phyloP scores from a whole-genome alignment of 2,888 invertebrate genomes.

The Perizoma affinitatum region DNA sequence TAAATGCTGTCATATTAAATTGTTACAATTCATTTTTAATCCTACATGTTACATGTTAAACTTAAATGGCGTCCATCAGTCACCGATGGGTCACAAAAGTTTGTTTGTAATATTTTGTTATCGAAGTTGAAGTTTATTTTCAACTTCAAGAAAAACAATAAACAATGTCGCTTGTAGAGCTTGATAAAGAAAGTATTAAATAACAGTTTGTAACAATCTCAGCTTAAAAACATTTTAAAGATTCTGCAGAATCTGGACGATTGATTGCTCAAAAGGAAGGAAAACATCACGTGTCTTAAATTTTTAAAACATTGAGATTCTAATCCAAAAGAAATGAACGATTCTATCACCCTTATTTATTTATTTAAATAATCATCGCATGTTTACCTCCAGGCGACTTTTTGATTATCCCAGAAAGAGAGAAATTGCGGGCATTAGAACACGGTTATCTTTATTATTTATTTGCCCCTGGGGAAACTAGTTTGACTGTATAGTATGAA shows the following conservation, averaged over 20 bases:
- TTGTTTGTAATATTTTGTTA: constrained; percentile 17
- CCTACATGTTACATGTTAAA: constrained; percentile 1
- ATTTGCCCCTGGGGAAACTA: not conserved
- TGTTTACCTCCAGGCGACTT: not conserved
- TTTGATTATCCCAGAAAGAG: not conserved
- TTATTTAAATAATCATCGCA: not conserved
- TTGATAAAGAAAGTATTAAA: constrained; percentile 1
- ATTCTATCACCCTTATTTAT: too few relatives aligned
- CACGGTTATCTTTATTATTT: not conserved
- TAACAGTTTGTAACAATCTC: not conserved
- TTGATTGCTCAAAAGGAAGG: too few relatives aligned
- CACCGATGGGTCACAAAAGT: constrained; percentile 15
- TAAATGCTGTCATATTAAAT: not conserved
- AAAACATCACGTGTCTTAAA: too few relatives aligned
- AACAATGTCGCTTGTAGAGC: constrained; percentile 5
- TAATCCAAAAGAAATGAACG: too few relatives aligned
- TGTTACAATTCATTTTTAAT: constrained; percentile 11
- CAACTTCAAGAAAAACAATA: constrained; percentile 18
- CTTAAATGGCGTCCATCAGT: constrained; percentile 19
- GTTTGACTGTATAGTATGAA: not conserved
- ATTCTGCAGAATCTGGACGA: too few relatives aligned
- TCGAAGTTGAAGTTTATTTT: constrained; percentile 23
- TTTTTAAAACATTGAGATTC: too few relatives aligned
- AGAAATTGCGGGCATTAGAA: not conserved
- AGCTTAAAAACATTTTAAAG: too few relatives aligned